Evolutionary conservation across 2,797 vertebrate genomes (phyloP), one percentile per base, ranked within the genome.

Genomic region (Parauchenoglanis punctatus): DNA sequence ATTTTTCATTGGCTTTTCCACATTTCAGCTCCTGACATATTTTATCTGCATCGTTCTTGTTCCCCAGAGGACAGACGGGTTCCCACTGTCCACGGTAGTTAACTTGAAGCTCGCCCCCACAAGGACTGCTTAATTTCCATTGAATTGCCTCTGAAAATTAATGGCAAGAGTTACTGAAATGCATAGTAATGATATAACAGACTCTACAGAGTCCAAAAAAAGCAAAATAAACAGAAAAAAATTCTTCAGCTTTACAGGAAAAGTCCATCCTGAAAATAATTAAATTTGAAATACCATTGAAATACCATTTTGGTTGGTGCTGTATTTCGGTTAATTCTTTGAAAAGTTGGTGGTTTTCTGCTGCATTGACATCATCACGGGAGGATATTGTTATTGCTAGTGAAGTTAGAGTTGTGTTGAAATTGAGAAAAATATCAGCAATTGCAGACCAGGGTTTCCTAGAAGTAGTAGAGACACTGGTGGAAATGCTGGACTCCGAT

Each of bases 1-100:
- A 31, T 18, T 0, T 17, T 7, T 0, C 2, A 0, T 0, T 7
- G n/a, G 1, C 17, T 0, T 31, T 31, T 84, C 83, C 83, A 72
- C 83, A 84, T 4, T 72, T 1, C 31, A 5, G 12, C 12, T 58
- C 1, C 0, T 3, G 35, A 44, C 83, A 84, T 56, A 84, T 58
- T 49, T 6, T 13, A 17, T 84, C 0, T 4, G 67, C 67, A 84
- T 58, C 23, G 0, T 4, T 4, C 0, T 4, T 0, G 7, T 52
- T 2, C 28, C 25, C 11, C 52, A 84, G 0, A n/a, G 18, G 49
- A 72, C 67, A 72, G 83, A 84, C 83, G 1, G 31, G 20, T 58
- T 84, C 67, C 83, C 52, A 72, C 6, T 25, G 0, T 44, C 67
- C 52, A 0, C 52, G 2, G 67, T 84, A 84, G 49, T 84, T 56